These are phyloP conservation scores for Heliconius cydno DNA, from an alignment of 2,888 invertebrate genomes.

Conservation along the genomic window DNA sequence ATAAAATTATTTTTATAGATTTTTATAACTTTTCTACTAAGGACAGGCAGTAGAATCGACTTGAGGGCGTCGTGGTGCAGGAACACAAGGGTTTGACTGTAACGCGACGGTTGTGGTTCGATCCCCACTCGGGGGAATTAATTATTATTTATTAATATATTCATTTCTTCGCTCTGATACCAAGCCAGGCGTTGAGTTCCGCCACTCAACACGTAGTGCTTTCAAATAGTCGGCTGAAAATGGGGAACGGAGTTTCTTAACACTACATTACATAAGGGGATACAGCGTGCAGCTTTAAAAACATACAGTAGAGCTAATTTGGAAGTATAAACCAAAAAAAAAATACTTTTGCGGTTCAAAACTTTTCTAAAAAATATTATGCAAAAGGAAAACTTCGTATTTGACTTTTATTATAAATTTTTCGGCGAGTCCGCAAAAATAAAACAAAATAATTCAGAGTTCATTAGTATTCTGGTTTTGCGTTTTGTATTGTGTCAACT, in stretches of 20 bases:
- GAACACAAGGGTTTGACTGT: too few relatives aligned
- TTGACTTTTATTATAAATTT: slow-evolving; percentile 23
- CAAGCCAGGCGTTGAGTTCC: too few relatives aligned
- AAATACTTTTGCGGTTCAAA: background rate
- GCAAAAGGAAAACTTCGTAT: slow-evolving; percentile 9
- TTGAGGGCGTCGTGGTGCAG: too few relatives aligned
- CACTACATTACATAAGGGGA: too few relatives aligned
- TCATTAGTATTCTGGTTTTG: slow-evolving; percentile 35
- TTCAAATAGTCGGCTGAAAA: too few relatives aligned
- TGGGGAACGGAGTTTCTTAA: too few relatives aligned
- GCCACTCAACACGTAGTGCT: too few relatives aligned
- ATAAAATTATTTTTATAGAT: background rate
- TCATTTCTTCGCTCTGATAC: too few relatives aligned
- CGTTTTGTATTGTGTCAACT: slow-evolving; percentile 37
- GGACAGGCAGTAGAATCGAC: background rate
- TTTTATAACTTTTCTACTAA: background rate
- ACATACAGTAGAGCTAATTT: background rate
- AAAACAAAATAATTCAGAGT: slow-evolving; percentile 28
- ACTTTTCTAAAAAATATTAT: background rate
- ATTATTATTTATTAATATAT: too few relatives aligned
- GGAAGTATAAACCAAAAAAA: background rate
- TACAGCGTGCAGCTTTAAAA: too few relatives aligned
- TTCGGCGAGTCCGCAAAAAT: background rate
- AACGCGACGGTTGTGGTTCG: too few relatives aligned
- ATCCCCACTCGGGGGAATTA: too few relatives aligned